Base-by-base conservation (phyloP, 2,113 vertebrate genomes). In the Anarrhichthys ocellatus region DNA sequence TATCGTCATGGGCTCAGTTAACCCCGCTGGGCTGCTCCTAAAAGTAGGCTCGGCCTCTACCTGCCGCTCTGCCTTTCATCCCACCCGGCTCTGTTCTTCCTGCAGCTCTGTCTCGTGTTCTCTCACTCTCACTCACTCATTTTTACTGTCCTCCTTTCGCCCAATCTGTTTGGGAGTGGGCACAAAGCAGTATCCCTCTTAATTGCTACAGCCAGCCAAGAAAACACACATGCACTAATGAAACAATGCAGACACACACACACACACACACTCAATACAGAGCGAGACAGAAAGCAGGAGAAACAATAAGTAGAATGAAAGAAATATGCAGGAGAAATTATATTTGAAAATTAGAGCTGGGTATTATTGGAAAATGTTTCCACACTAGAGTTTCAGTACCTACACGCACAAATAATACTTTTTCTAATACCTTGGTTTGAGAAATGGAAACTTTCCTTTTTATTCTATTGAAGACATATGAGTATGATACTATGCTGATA, bases 11-110 rank as follows among this genome's bases (percentile, higher is more conserved):
- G 87, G 75, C 70, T 67, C 63, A 10, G 73, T 89, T 91, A 92
- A 93, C 85, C 87, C 78, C 50, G 1, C 84, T 78, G 81, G 78
- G 79, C 72, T 80, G 15, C 79, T 88, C 84, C 83, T 89, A 87
- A 92, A 90, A 86, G 86, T 88, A 90, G 92, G 84, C 86, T 88
- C 78, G 91, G 89, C 86, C 89, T 64, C 85, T 42, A 87, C 84
- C 80, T 88, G 78, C 54, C 85, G 86, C 89, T 80, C 48, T 83
- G 69, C 78, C 85, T 93, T 90, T 93, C 69, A 89, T 88, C 73
- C 69, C 34, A 70, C 18, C 81, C 67, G 17, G 34, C 87, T 88
- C 75, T 68, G 38, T n/a, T 75, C 78, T 82, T 83, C 48, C 52
- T 72, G 66, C 58, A 76, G 78, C 76, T 84, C 69, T 74, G 74